Conservation (phyloP, 2,113 vertebrate genomes). For the Chloroceryle aenea region DNA sequence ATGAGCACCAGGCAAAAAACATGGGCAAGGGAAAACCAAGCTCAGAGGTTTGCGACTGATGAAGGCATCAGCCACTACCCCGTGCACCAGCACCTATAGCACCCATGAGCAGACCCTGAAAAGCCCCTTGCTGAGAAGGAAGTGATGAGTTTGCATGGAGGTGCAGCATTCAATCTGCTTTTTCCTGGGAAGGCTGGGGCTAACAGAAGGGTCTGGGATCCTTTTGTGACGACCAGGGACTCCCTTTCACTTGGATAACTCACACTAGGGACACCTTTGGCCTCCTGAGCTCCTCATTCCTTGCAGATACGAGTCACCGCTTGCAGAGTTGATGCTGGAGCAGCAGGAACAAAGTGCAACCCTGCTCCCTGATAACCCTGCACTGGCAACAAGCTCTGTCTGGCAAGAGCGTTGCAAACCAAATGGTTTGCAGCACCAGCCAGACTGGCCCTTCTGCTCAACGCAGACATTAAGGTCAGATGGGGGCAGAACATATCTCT, state of each 20-base stretch:
- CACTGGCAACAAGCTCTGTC: not conserved
- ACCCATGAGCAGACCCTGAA: not conserved
- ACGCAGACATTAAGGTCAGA: not conserved
- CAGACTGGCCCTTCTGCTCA: not conserved
- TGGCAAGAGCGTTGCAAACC: not conserved
- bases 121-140: not conserved
- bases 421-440: not conserved
- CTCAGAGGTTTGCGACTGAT: not conserved
- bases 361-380: not conserved
- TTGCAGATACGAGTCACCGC: not conserved
- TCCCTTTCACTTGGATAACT: not conserved
- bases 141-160: not conserved
- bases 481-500: not conserved
- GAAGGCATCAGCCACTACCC: not conserved
- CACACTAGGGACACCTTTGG: not conserved
- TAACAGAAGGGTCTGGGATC: not conserved
- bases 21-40: not conserved
- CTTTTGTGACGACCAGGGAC: not conserved
- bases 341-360: not conserved
- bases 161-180: not conserved
- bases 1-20: not conserved
- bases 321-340: not conserved
- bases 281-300: constrained; percentile 3
- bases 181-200: not conserved
- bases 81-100: not conserved